Conservation (phyloP, 2,113 vertebrate species). For the Leptosomus discolor region DNA sequence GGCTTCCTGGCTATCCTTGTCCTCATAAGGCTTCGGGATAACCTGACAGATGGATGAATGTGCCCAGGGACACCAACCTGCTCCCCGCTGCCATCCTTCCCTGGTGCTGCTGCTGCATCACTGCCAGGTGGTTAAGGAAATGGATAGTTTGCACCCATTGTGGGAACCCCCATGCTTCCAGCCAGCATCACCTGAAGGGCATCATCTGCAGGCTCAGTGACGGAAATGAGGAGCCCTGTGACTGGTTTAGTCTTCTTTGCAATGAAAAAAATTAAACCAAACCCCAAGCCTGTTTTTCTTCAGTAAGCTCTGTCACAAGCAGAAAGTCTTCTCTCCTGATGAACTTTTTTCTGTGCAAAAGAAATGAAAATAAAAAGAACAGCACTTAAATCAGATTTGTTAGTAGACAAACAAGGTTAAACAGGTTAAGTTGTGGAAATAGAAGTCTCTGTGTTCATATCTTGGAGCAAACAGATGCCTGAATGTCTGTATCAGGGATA, state of each 20-base stretch:
- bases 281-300: neutral
- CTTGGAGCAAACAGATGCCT: neutral
- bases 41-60: neutral
- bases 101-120: accelerated
- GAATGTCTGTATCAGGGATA: neutral
- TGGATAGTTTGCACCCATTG: neutral
- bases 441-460: neutral
- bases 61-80: neutral
- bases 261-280: neutral
- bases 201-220: neutral
- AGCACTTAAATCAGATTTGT: neutral
- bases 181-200: neutral
- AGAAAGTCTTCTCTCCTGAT: neutral
- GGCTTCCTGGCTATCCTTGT: neutral
- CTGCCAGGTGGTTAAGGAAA: neutral
- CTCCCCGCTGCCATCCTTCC: neutral
- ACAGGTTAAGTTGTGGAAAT: neutral
- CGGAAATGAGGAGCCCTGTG: neutral
- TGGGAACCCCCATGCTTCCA: neutral
- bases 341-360: neutral
- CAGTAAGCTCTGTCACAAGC: neutral
- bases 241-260: neutral
- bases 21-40: neutral
- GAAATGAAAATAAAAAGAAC: neutral
- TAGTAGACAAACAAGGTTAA: constrained; percentile 15